phyloP scores from a whole-genome alignment of 2,113 vertebrate genomes.

The Penelope pileata region DNA sequence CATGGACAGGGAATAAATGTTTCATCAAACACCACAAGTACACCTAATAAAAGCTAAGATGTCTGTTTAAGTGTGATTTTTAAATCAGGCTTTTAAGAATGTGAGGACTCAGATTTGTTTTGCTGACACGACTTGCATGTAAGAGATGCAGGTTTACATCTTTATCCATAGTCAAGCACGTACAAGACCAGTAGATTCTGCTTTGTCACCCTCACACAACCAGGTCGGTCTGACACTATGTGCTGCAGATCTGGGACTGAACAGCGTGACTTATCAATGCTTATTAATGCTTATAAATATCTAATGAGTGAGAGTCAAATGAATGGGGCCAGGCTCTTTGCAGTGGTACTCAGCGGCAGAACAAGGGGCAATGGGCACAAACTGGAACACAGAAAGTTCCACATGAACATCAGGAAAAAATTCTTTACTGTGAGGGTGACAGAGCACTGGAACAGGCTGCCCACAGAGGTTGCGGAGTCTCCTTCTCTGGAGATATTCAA shows the following conservation, averaged over 20 bases:
- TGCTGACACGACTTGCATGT: background rate
- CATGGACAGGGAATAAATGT: background rate
- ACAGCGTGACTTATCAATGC: background rate
- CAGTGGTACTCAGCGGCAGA: background rate
- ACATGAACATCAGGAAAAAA: background rate
- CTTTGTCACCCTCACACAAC: background rate
- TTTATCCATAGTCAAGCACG: background rate
- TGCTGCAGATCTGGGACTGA: background rate
- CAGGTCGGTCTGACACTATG: background rate
- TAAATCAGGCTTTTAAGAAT: background rate
- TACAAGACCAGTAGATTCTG: background rate
- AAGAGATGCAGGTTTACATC: background rate
- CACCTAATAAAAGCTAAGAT: background rate
- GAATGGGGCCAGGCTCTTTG: background rate
- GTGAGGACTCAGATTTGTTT: background rate
- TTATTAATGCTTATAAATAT: background rate
- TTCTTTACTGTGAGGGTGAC: background rate
- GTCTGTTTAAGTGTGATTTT: background rate
- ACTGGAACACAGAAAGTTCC: background rate
- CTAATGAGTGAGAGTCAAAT: background rate
- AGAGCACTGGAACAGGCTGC: background rate
- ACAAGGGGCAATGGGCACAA: background rate
- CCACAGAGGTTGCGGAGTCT: background rate
- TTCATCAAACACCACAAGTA: background rate
- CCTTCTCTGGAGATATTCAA: background rate